Conservation (phyloP, 2,113 vertebrate genomes). For the Panthera tigris region DNA sequence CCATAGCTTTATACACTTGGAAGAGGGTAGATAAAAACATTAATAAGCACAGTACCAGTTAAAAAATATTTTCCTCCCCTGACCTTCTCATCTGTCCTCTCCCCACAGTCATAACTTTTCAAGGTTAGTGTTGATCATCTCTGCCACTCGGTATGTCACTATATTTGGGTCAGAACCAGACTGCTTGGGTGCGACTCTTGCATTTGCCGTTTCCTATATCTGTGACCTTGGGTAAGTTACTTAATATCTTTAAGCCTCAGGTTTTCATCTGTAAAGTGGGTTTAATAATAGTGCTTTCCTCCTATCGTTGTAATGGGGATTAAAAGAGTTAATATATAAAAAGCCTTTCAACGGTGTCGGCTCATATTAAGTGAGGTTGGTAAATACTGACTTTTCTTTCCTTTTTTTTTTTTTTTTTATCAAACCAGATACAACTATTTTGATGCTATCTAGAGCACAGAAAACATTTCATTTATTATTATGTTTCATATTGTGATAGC, state of each 20-base stretch:
- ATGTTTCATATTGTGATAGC: neutral
- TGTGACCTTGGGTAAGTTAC: neutral
- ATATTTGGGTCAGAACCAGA: neutral
- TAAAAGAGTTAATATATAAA: neutral
- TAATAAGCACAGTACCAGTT: neutral
- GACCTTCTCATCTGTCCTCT: neutral
- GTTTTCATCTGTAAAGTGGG: neutral
- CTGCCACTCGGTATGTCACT: neutral
- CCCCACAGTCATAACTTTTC: neutral
- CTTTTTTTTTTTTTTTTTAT: neutral
- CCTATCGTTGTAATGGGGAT: neutral
- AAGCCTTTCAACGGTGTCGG: neutral
- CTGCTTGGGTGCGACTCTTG: neutral
- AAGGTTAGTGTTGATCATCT: neutral
- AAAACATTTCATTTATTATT: neutral
- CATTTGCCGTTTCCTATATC: neutral
- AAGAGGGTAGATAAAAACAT: neutral
- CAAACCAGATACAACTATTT: neutral
- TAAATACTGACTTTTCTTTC: neutral
- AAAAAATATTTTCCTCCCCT: neutral
- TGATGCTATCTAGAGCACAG: neutral
- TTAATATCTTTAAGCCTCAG: neutral
- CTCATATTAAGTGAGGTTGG: neutral
- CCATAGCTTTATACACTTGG: constrained; percentile 27
- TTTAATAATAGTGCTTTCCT: neutral